Evolutionary conservation across 2,113 vertebrate species (phyloP), one percentile per base, ranked within the genome.

Genomic region (Lasiurus cinereus): DNA sequence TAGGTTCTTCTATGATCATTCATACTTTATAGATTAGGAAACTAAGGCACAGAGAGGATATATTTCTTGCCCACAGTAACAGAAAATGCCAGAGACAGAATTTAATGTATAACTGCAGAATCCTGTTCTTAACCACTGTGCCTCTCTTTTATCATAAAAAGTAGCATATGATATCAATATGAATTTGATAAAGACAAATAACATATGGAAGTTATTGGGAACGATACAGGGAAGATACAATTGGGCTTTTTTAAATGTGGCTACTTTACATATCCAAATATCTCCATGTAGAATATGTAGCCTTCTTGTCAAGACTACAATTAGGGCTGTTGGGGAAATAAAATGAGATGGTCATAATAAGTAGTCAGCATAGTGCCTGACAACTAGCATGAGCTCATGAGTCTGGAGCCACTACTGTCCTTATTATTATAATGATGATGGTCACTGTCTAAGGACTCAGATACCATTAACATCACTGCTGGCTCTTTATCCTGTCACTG

Each of bases 1-100:
- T 59, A 95, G n/a, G 16, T 52, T 84, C n/a, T 80, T 62, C 24
- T 90, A 13, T 21, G 85, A 91, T 18, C 66, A 90, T 50, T 59
- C 27, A 66, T 4, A 66, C 27, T 77, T 95, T 74, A 48, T 10
- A 91, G 14, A 54, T 66, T 43, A 83, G 54, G 24, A 91, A 86
- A 91, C 29, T 48, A 52, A 93, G 24, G 36, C 24, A 67, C 8
- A 67, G 36, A 74, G 31, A 77, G 14, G 36, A 59, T 52, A 83
- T 4, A 52, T 59, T 82, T 93, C 39, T 77, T 62, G 5, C 14
- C 56, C 33, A 70, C 1, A 39, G 39, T 83, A 33, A 83, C 4
- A 88, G 21, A 54, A 83, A 46, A 8, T 64, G 24, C 21, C 27
- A 87, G 62, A 67, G 39, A 5, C 8, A 86, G 56, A 90, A 62